Conservation (phyloP, 2,888 invertebrate genomes). For the Dasypogon diadema region DNA sequence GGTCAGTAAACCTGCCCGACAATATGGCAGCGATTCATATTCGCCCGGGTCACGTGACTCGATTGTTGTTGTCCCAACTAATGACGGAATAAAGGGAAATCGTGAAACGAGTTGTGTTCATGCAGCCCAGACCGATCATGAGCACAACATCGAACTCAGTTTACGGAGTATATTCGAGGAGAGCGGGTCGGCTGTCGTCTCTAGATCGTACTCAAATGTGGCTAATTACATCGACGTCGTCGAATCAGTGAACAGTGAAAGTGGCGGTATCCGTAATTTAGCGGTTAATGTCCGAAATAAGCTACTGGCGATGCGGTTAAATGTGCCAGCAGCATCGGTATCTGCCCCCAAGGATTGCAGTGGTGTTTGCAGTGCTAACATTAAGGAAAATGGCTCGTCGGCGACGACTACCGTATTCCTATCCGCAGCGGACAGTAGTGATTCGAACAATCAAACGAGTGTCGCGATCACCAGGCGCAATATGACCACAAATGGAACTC, state of each 20-base stretch:
- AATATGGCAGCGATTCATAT: constrained; percentile 49
- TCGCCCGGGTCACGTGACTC: constrained; percentile 17
- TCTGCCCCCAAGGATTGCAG: constrained; percentile 35
- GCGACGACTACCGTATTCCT: neutral
- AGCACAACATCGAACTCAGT: constrained; percentile 49
- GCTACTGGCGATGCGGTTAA: constrained; percentile 64
- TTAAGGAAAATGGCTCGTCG: neutral
- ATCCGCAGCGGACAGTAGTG: constrained; percentile 49
- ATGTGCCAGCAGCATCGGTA: constrained; percentile 61
- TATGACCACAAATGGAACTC: constrained; percentile 42
- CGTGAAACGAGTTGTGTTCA: constrained; percentile 41
- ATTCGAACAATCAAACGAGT: constrained; percentile 19
- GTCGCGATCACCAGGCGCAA: constrained; percentile 12
- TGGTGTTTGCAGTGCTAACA: constrained; percentile 10
- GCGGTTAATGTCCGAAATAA: constrained; percentile 55
- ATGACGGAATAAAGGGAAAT: constrained; percentile 14
- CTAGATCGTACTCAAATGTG: constrained; percentile 52
- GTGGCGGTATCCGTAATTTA: constrained; percentile 46
- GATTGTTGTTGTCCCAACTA: neutral
- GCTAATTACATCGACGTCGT: constrained; percentile 39
- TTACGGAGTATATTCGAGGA: constrained; percentile 50
- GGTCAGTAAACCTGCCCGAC: constrained; percentile 55
- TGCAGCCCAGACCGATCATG: constrained; percentile 51
- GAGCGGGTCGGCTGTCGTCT: constrained; percentile 51
- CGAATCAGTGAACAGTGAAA: constrained; percentile 50